A percentile compares a stretch with the other conserved stretches of the same genome.
phyloP scores from a whole-genome alignment of 2,113 vertebrate genomes.

The Crotophaga sulcirostris region DNA sequence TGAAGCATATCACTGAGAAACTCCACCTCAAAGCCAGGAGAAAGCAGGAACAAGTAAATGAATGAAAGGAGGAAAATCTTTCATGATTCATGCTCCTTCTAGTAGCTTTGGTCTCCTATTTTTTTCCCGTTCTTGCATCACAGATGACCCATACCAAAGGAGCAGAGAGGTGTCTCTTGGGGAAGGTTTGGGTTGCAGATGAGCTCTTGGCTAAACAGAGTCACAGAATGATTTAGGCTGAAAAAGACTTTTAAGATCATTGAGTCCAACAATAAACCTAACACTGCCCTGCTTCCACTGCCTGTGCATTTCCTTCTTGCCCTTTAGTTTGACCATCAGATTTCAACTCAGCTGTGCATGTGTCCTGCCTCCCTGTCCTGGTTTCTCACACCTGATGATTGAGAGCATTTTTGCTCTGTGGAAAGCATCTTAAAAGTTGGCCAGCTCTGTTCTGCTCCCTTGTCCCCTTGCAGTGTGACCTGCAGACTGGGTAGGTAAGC shows the following conservation, averaged over 20 bases:
- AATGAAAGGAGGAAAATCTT: not conserved
- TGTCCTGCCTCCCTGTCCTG: too few species aligned
- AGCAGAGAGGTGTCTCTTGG: not conserved
- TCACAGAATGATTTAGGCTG: too few species aligned
- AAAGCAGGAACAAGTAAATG: not conserved
- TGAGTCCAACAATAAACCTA: too few species aligned
- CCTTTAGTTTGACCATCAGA: too few species aligned
- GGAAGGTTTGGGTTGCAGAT: not conserved
- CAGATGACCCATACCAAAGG: not conserved
- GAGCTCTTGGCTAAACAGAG: not conserved
- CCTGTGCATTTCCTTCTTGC: too few species aligned
- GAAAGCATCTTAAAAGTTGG: too few species aligned
- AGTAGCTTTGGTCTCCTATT: not conserved
- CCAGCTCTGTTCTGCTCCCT: too few species aligned
- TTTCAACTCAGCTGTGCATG: too few species aligned
- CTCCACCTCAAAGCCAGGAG: not conserved
- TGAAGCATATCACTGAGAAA: not conserved
- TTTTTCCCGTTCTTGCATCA: not conserved
- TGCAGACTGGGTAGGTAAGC: not conserved
- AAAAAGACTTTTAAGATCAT: too few species aligned
- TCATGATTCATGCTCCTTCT: not conserved
- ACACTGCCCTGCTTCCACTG: too few species aligned
- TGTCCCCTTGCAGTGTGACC: not conserved
- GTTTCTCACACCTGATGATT: too few species aligned
- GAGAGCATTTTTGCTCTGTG: too few species aligned